Conservation (phyloP, 2,888 invertebrate genomes). For the Syritta pipiens region DNA sequence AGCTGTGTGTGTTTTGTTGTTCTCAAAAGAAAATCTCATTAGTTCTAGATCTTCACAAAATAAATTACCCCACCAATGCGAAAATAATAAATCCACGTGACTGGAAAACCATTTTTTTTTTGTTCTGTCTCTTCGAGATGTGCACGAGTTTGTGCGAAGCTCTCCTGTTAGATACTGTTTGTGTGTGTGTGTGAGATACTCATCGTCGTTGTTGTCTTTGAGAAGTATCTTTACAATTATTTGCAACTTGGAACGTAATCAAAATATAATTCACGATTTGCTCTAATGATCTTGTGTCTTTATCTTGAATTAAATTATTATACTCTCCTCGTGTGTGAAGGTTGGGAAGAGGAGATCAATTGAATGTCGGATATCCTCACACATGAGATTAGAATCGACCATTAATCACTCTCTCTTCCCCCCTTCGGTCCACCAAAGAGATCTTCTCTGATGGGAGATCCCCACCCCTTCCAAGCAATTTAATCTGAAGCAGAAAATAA, state of each 20-base stretch:
- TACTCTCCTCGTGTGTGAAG: background rate
- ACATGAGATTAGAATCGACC: slow-evolving; percentile 60
- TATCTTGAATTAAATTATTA: slow-evolving; percentile 63
- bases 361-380: slow-evolving; percentile 1
- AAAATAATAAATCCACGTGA: slow-evolving; percentile 67
- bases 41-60: slow-evolving; percentile 69
- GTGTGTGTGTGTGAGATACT: slow-evolving; percentile 27
- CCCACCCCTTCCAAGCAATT: slow-evolving; percentile 8
- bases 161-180: slow-evolving; percentile 3
- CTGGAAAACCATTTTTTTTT: slow-evolving; percentile 11
- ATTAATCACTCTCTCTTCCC: slow-evolving; percentile 50
- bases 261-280: slow-evolving; percentile 67
- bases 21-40: slow-evolving; percentile 56
- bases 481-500: slow-evolving; percentile 45
- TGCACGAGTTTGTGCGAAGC: slow-evolving; percentile 26
- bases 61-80: slow-evolving; percentile 63
- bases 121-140: slow-evolving; percentile 35
- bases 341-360: background rate
- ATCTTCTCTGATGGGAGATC: slow-evolving; percentile 10
- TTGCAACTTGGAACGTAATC: slow-evolving; percentile 57
- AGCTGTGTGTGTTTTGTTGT: no score
- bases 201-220: slow-evolving; percentile 17
- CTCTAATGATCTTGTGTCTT: slow-evolving; percentile 69
- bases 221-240: slow-evolving; percentile 7
- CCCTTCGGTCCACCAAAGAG: background rate